These are phyloP conservation scores for Rhabdornis inornatus DNA, from an alignment of 2,113 vertebrate genomes.

Conservation along the genomic window DNA sequence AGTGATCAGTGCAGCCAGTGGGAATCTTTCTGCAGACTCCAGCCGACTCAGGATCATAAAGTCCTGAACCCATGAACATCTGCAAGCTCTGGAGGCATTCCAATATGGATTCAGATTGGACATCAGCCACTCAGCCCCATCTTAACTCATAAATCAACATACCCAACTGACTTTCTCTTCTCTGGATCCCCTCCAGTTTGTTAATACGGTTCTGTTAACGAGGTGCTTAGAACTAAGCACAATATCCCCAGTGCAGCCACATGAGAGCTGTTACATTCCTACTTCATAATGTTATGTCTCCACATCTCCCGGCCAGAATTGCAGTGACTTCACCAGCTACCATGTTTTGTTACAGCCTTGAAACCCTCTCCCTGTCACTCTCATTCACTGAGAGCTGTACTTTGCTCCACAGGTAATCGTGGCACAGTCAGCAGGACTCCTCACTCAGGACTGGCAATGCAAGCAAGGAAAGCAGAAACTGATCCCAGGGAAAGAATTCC, in stretches of 20 bases:
- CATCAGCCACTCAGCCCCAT: slow-evolving; percentile 49
- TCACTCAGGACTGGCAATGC: neutral
- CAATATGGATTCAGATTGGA: slow-evolving; percentile 43
- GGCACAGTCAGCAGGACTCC: neutral
- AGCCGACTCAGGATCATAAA: slow-evolving; percentile 18
- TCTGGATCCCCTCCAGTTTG: slow-evolving; percentile 58
- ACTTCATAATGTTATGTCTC: slow-evolving; percentile 67
- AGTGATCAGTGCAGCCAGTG: neutral
- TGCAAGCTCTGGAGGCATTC: slow-evolving; percentile 48
- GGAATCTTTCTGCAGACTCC: slow-evolving; percentile 19
- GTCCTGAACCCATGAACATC: slow-evolving; percentile 45
- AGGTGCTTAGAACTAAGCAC: slow-evolving; percentile 66
- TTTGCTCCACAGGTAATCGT: neutral
- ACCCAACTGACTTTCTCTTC: slow-evolving; percentile 45
- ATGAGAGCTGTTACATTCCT: slow-evolving; percentile 66
- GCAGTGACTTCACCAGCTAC: slow-evolving; percentile 55
- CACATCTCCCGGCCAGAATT: slow-evolving; percentile 26
- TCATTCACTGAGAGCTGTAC: neutral
- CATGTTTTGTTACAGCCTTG: slow-evolving; percentile 55
- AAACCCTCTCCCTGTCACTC: neutral
- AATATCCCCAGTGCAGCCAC: slow-evolving; percentile 60
- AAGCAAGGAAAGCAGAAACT: neutral
- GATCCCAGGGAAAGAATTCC: slow-evolving; percentile 22
- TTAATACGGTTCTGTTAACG: slow-evolving; percentile 64
- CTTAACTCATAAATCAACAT: slow-evolving; percentile 54